These are phyloP conservation scores for Ariolimax columbianus DNA, from an alignment of 2,888 invertebrate species.

Conservation along the genomic window DNA sequence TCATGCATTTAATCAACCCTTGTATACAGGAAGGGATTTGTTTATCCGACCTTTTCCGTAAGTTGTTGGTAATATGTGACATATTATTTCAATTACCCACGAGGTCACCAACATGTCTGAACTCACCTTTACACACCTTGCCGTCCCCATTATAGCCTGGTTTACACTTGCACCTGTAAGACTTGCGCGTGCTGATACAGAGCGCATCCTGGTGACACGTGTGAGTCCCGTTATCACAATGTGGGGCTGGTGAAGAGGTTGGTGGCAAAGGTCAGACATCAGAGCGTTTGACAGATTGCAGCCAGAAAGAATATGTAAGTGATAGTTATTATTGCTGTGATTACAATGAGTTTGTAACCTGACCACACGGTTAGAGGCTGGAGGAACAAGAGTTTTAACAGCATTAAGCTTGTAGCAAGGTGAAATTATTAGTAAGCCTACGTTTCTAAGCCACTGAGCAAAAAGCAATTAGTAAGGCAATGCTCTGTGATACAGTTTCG, in stretches of 20 bases:
- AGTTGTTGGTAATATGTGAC: not conserved
- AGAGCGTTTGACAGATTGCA: not conserved
- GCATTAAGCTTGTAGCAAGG: not conserved
- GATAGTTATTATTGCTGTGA: not conserved
- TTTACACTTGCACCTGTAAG: conserved; percentile 75
- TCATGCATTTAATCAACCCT: not conserved
- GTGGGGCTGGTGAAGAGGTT: conserved; percentile 65
- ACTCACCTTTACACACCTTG: conserved; percentile 75
- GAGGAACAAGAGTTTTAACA: not conserved
- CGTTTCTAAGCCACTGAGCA: not conserved
- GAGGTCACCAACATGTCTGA: conserved; percentile 1
- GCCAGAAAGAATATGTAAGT: not conserved
- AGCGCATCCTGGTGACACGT: conserved; percentile 74
- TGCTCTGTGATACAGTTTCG: not conserved
- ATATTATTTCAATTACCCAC: not conserved
- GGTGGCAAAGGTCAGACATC: conserved; percentile 28
- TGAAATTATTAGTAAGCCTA: not conserved
- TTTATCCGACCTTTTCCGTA: conserved; percentile 8
- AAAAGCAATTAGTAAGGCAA: conserved; percentile 3
- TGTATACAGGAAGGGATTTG: not conserved
- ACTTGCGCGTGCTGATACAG: conserved; percentile 72
- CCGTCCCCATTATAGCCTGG: conserved; percentile 76
- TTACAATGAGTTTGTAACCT: not conserved
- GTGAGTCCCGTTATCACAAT: conserved; percentile 72
- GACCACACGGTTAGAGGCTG: not conserved